phyloP scores from a whole-genome alignment of 1,140 invertebrate species.

The Macrobrachium nipponense region DNA sequence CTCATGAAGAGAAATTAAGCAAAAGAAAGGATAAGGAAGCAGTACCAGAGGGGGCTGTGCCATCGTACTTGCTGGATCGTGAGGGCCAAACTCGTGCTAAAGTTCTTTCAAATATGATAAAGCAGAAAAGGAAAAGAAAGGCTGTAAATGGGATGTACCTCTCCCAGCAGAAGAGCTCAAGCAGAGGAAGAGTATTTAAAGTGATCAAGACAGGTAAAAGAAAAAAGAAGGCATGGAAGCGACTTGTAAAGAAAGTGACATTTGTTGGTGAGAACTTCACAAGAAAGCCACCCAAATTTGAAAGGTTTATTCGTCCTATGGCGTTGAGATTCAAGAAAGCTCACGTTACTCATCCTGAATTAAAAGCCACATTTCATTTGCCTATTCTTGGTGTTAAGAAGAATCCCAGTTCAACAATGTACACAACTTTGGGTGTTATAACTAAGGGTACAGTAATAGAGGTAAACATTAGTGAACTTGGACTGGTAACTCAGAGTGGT shows the following conservation, averaged over 20 bases:
- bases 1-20: slow-evolving; percentile 90
- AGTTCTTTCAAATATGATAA: slow-evolving; percentile 98
- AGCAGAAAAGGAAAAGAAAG: slow-evolving; percentile 99
- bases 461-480: slow-evolving; percentile 98
- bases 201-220: slow-evolving; percentile 95
- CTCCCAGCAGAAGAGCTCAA: slow-evolving; percentile 96
- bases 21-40: slow-evolving; percentile 85
- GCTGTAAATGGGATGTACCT: slow-evolving; percentile 99
- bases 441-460: slow-evolving; percentile 98
- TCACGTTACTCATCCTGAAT: slow-evolving; percentile 98
- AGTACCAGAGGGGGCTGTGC: slow-evolving; percentile 89
- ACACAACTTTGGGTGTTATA: slow-evolving; percentile 96
- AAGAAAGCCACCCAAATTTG: slow-evolving; percentile 98
- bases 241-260: slow-evolving; percentile 99
- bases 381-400: slow-evolving; percentile 99
- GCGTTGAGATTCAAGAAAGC: slow-evolving; percentile 95
- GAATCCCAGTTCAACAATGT: slow-evolving; percentile 97
- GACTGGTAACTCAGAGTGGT: slow-evolving; percentile 97
- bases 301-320: slow-evolving; percentile 99
- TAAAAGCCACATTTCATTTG: slow-evolving; percentile 98
- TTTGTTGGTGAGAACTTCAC: slow-evolving; percentile 99
- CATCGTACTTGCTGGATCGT: slow-evolving; percentile 96
- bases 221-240: slow-evolving; percentile 97
- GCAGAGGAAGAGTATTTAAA: slow-evolving; percentile 99
- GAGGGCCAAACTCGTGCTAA: slow-evolving; percentile 94